phyloP scores from a whole-genome alignment of 1,140 invertebrate species.

The Diabrotica undecimpunctata region DNA sequence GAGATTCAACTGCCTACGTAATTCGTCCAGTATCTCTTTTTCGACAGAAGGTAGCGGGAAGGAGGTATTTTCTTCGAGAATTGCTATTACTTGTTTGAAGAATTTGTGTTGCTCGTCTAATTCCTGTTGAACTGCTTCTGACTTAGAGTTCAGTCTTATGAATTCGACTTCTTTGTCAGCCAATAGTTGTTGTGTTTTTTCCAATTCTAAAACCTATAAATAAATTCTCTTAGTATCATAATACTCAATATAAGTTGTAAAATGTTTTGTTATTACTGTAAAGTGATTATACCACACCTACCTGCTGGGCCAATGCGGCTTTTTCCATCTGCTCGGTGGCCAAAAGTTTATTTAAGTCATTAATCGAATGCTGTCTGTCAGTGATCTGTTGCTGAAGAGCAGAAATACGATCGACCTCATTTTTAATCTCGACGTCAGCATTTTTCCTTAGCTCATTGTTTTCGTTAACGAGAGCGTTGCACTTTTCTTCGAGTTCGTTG shows the following conservation, averaged over 20 bases:
- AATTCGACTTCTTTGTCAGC: slow-evolving; percentile 31
- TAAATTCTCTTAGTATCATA: no score
- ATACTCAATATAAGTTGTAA: no score
- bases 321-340: slow-evolving; percentile 25
- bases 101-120: slow-evolving; percentile 34
- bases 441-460: slow-evolving; percentile 46
- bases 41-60: slow-evolving; percentile 30
- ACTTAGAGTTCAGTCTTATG: slow-evolving; percentile 25
- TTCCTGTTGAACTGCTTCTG: slow-evolving; percentile 32
- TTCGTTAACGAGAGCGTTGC: slow-evolving; percentile 51
- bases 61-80: slow-evolving; percentile 26
- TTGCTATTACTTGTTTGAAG: slow-evolving; percentile 29
- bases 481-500: slow-evolving; percentile 49
- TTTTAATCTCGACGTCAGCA: slow-evolving; percentile 43
- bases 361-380: slow-evolving; percentile 36
- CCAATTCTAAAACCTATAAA: slow-evolving; percentile 19
- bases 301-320: not conserved
- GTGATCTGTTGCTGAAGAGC: slow-evolving; percentile 48
- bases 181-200: slow-evolving; percentile 17
- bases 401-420: slow-evolving; percentile 42
- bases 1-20: slow-evolving; percentile 25
- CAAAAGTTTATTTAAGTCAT: slow-evolving; percentile 36
- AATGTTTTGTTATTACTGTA: slow-evolving; percentile 24
- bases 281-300: not conserved
- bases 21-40: slow-evolving; percentile 28